Evolutionary conservation across 1,140 invertebrate species (phyloP).

Genomic region (Brachionus koreanus): DNA sequence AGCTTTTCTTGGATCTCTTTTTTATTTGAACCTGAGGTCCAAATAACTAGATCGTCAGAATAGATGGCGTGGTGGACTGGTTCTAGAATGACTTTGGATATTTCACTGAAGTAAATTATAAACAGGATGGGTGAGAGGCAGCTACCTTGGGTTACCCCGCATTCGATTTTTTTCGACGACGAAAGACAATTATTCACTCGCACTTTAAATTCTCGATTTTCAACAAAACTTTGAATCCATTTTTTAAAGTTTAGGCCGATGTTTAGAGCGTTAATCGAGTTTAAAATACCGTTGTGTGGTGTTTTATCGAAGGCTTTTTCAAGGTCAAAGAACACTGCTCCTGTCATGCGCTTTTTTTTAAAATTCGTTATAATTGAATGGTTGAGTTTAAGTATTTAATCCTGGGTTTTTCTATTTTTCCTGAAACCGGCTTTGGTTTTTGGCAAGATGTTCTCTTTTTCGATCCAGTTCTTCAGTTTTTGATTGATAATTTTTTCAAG

Average conservation of each 20-base stretch:
- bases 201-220: neutral
- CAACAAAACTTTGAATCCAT: constrained; percentile 14
- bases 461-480: constrained; percentile 15
- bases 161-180: neutral
- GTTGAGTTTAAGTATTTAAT: constrained; percentile 53
- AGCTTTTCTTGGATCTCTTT: neutral
- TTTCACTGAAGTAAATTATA: constrained; percentile 6
- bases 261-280: constrained; percentile 48
- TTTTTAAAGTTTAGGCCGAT: neutral
- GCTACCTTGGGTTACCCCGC: constrained; percentile 37
- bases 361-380: constrained; percentile 50
- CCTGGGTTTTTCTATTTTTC: constrained; percentile 49
- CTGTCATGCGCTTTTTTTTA: constrained; percentile 49
- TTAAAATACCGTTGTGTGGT: constrained; percentile 52
- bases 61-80: neutral
- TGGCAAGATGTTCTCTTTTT: constrained; percentile 13
- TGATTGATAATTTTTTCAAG: constrained; percentile 45
- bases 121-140: constrained; percentile 13
- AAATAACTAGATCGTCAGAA: neutral
- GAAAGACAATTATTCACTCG: neutral
- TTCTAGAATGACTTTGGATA: neutral
- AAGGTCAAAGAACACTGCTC: constrained; percentile 54
- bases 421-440: constrained; percentile 49
- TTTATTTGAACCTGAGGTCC: neutral
- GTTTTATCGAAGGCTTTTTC: constrained; percentile 57